These are phyloP conservation scores for Drosophila macrospina DNA, from an alignment of 2,888 invertebrate genomes.

Conservation along the genomic window DNA sequence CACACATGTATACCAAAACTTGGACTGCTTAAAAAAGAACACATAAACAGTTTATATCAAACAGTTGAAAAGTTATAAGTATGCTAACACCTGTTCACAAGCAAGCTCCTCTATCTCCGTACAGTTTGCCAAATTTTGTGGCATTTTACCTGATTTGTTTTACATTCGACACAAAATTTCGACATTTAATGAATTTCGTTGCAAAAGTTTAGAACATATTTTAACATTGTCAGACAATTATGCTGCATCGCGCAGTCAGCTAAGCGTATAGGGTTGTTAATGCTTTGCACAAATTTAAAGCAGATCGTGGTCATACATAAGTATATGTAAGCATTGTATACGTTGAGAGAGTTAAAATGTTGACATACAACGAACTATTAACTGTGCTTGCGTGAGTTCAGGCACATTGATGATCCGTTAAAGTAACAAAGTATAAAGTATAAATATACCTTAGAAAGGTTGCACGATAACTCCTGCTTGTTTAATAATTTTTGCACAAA, in stretches of 20 bases:
- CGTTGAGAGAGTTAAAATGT: too few relatives aligned
- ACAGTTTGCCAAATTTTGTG: conserved; percentile 59
- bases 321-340: too few relatives aligned
- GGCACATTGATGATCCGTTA: conserved; percentile 60
- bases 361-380: too few relatives aligned
- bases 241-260: conserved; percentile 31
- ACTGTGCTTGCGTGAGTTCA: conserved; percentile 7
- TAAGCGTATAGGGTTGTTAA: conserved; percentile 26
- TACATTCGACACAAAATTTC: conserved; percentile 56
- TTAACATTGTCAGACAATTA: conserved; percentile 65
- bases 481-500: too few relatives aligned
- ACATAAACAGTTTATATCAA: conserved; percentile 58
- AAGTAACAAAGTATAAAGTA: too few relatives aligned
- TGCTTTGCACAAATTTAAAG: conserved; percentile 7
- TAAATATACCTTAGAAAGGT: too few relatives aligned
- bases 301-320: too few relatives aligned
- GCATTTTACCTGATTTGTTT: conserved; percentile 69
- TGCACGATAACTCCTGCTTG: too few relatives aligned
- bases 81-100: conserved; percentile 65
- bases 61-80: conserved; percentile 71
- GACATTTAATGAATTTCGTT: conserved; percentile 72
- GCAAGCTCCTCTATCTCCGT: conserved; percentile 13
- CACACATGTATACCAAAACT: conserved; percentile 53
- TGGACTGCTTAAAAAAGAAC: conserved; percentile 34
- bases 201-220: conserved; percentile 67